Evolutionary conservation across 2,888 invertebrate genomes (phyloP).

Genomic region (Exephanes ischioxanthus): DNA sequence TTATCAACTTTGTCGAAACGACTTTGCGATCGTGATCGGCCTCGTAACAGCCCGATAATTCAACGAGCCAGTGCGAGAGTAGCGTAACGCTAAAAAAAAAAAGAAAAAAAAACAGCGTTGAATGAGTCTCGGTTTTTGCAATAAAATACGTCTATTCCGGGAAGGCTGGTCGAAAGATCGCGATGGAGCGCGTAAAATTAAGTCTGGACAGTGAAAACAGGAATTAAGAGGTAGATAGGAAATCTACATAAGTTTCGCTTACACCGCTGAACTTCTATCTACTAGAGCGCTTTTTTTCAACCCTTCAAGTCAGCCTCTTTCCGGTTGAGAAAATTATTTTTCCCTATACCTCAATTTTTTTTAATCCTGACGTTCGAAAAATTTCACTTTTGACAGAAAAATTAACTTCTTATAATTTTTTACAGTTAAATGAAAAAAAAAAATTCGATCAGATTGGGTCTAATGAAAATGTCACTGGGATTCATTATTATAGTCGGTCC

Average conservation of each 20-base stretch:
- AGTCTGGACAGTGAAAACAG: conserved; percentile 5
- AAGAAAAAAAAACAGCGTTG: conserved; percentile 1
- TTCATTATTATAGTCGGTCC: too few relatives aligned
- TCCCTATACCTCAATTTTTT: too few relatives aligned
- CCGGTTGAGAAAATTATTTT: too few relatives aligned
- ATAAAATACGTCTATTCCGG: conserved; percentile 24
- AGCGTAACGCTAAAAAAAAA: conserved; percentile 32
- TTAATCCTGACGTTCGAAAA: too few relatives aligned
- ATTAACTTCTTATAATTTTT: too few relatives aligned
- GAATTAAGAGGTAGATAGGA: background rate
- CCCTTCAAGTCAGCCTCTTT: too few relatives aligned
- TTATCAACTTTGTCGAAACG: conserved; percentile 55
- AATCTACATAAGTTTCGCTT: background rate
- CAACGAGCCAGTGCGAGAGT: conserved; percentile 27
- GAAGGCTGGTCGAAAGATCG: conserved; percentile 1
- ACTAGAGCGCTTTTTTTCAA: background rate
- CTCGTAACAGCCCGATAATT: conserved; percentile 32
- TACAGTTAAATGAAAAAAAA: too few relatives aligned
- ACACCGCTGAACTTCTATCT: background rate
- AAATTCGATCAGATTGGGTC: too few relatives aligned
- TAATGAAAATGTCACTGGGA: too few relatives aligned
- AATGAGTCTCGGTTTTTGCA: conserved; percentile 24
- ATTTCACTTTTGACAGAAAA: too few relatives aligned
- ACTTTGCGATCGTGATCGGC: conserved; percentile 55
- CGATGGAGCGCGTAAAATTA: conserved; percentile 11